phyloP scores from a whole-genome alignment of 2,113 vertebrate genomes.

The Myocastor coypus region DNA sequence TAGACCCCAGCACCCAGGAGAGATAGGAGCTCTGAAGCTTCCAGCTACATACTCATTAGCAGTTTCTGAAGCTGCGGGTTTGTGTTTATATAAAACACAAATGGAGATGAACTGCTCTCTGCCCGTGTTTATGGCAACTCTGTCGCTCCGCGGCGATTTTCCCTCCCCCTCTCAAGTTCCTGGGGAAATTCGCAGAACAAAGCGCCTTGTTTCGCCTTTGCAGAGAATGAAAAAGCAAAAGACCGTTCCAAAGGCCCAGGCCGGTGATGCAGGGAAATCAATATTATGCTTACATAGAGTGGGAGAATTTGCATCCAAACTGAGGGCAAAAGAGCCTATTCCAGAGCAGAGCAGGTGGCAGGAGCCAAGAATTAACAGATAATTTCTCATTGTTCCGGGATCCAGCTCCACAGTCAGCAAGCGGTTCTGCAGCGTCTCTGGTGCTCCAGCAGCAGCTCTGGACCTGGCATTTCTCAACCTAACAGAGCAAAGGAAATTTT shows the following conservation, averaged over 20 bases:
- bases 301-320: slow-evolving; percentile 75
- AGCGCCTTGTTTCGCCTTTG: slow-evolving; percentile 80
- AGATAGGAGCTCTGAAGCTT: not conserved
- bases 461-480: slow-evolving; percentile 75
- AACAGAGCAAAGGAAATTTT: slow-evolving; percentile 40
- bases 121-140: slow-evolving; percentile 76
- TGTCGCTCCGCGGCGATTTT: slow-evolving; percentile 75
- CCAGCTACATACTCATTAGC: slow-evolving; percentile 41
- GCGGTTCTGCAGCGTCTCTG: slow-evolving; percentile 71
- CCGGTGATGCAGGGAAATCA: slow-evolving; percentile 73
- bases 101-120: slow-evolving; percentile 37
- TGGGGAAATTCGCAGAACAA: slow-evolving; percentile 81
- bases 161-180: slow-evolving; percentile 71
- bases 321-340: slow-evolving; percentile 75
- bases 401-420: slow-evolving; percentile 70
- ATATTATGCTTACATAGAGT: slow-evolving; percentile 73
- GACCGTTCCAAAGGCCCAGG: slow-evolving; percentile 64
- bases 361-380: slow-evolving; percentile 69
- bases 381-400: slow-evolving; percentile 64
- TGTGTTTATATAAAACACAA: slow-evolving; percentile 77
- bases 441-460: not conserved
- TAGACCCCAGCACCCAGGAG: not conserved
- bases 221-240: slow-evolving; percentile 77
- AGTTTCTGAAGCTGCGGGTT: slow-evolving; percentile 60
- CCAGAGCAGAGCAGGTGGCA: slow-evolving; percentile 73